Evolutionary conservation across 2,113 vertebrate genomes (phyloP).

Genomic region (Ammodramus savannarum): DNA sequence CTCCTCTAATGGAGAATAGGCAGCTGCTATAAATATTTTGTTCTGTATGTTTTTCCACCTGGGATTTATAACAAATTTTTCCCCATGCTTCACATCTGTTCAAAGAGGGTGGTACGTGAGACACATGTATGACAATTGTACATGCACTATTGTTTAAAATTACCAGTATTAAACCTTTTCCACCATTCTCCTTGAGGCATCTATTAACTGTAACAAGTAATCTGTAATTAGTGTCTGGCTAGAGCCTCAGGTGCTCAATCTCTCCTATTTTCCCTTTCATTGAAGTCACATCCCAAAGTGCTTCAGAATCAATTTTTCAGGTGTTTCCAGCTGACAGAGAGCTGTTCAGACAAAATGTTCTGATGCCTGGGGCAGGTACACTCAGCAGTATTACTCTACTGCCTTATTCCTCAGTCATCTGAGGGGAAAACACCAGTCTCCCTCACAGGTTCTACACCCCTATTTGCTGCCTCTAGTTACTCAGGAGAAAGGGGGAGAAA

Average conservation of each 20-base stretch:
- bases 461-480: background rate
- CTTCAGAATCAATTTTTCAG: background rate
- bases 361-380: background rate
- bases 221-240: background rate
- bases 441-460: fast-evolving
- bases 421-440: background rate
- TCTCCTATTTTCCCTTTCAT: background rate
- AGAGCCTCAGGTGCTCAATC: background rate
- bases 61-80: background rate
- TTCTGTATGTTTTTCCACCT: background rate
- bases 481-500: background rate
- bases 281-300: background rate
- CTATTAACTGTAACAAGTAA: background rate
- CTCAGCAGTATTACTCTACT: background rate
- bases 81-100: background rate
- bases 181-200: background rate
- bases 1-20: background rate
- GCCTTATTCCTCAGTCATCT: background rate
- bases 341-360: background rate
- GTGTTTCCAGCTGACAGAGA: background rate
- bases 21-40: background rate
- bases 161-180: background rate
- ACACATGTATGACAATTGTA: fast-evolving
- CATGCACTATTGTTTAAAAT: background rate
- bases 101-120: background rate